A percentile compares a stretch with the other conserved stretches of the same genome.
These are phyloP conservation scores for Rhadina sibilatrix DNA, from an alignment of 2,113 vertebrate genomes.

Conservation along the genomic window DNA sequence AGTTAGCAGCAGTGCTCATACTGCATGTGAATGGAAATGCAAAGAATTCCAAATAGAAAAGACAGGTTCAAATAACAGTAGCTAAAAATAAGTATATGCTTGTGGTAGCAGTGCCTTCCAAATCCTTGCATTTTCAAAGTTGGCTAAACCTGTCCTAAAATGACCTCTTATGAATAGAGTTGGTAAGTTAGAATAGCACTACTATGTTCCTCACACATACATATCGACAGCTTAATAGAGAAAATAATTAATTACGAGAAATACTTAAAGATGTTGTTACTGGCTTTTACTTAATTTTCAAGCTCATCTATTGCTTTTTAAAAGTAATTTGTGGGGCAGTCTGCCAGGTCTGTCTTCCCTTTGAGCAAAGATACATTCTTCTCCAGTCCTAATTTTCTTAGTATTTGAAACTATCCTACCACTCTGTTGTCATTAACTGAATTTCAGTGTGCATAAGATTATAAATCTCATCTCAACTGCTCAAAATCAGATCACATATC, in stretches of 20 bases:
- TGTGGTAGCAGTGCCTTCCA: neutral
- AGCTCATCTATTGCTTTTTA: neutral
- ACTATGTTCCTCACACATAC: neutral
- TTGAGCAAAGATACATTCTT: neutral
- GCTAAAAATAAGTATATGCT: neutral
- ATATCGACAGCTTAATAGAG: neutral
- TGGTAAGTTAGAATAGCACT: neutral
- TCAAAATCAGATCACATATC: neutral
- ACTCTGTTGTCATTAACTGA: neutral
- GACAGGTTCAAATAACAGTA: neutral
- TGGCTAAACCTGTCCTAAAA: neutral
- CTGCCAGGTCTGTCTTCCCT: neutral
- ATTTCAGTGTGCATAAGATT: neutral
- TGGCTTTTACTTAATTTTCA: neutral
- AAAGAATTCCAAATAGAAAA: neutral
- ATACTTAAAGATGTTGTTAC: neutral
- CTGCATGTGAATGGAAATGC: neutral
- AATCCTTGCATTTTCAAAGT: neutral
- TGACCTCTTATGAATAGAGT: neutral
- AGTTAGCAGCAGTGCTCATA: neutral
- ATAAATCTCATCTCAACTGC: neutral
- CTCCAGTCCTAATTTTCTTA: neutral
- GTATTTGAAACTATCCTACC: neutral
- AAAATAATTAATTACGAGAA: neutral
- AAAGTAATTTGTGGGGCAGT: neutral